phyloP scores from a whole-genome alignment of 2,113 vertebrate species.

The Xyrauchen texanus region DNA sequence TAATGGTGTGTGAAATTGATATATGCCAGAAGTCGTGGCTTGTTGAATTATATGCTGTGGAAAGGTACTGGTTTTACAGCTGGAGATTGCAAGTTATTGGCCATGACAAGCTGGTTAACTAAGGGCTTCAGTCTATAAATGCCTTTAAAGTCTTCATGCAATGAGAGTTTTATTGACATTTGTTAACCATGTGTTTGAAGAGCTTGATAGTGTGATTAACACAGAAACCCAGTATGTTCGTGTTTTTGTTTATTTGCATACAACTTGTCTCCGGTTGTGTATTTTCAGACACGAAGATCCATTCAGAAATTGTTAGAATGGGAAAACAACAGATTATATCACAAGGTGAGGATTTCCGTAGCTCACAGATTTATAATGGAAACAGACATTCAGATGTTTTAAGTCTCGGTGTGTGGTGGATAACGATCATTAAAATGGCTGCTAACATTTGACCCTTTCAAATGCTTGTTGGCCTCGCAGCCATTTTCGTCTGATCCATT shows the following conservation, averaged over 20 bases:
- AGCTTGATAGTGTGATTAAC: constrained; percentile 34
- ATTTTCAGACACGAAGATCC: constrained; percentile 90
- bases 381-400: neutral
- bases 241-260: constrained; percentile 40
- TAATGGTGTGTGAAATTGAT: constrained; percentile 61
- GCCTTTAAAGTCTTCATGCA: constrained; percentile 50
- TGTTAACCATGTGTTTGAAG: constrained; percentile 55
- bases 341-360: constrained; percentile 82
- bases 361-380: neutral
- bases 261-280: constrained; percentile 52
- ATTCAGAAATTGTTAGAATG: constrained; percentile 98
- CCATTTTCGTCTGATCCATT: constrained; percentile 58
- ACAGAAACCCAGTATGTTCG: constrained; percentile 38
- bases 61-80: constrained; percentile 59
- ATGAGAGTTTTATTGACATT: constrained; percentile 60
- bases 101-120: constrained; percentile 71
- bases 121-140: constrained; percentile 70
- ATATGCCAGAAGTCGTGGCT: constrained; percentile 31
- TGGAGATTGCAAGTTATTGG: constrained; percentile 54
- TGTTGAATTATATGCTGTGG: constrained; percentile 56
- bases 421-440: constrained; percentile 60
- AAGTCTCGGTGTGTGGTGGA: constrained; percentile 50
- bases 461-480: constrained; percentile 53
- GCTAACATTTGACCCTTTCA: constrained; percentile 56
- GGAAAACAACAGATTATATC: constrained; percentile 98